These are phyloP conservation scores for Caenorhabditis macrosperma DNA, from an alignment of 2,888 invertebrate genomes.

Conservation along the genomic window DNA sequence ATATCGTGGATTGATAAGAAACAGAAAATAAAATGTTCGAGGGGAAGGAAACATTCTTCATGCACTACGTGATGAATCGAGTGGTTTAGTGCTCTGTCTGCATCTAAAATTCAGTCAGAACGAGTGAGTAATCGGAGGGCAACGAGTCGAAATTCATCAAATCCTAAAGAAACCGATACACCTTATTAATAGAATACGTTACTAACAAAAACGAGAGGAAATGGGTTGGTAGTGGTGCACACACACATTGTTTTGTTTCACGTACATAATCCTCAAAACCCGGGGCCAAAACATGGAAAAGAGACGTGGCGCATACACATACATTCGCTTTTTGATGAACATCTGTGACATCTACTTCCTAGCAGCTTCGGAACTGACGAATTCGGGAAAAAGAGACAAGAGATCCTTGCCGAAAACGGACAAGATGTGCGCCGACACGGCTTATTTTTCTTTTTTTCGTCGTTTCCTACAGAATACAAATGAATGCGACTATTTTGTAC, in stretches of 20 bases:
- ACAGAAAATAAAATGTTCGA: not conserved
- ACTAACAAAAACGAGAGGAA: not conserved
- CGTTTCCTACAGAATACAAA: conserved; percentile 45
- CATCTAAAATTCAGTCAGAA: not conserved
- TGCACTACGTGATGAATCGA: not conserved
- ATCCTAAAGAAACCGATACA: no score
- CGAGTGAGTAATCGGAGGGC: no score
- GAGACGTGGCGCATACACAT: not conserved
- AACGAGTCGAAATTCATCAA: no score
- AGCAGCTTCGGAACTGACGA: conserved; percentile 10
- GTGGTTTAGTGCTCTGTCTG: not conserved
- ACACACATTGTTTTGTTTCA: conserved; percentile 26
- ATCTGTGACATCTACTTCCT: conserved; percentile 22
- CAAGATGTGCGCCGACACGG: not conserved
- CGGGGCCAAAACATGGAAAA: conserved; percentile 5
- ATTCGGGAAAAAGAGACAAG: not conserved
- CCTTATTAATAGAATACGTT: no score
- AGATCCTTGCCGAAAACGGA: not conserved
- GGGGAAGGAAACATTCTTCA: not conserved
- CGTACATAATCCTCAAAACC: conserved; percentile 28
- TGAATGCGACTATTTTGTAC: conserved; percentile 35
- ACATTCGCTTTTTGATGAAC: conserved; percentile 5
- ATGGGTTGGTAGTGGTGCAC: not conserved
- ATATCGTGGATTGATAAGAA: not conserved
- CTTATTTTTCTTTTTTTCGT: conserved; percentile 16